phyloP scores from a whole-genome alignment of 1,140 invertebrate genomes.

The Tetranychus cinnabarinus region DNA sequence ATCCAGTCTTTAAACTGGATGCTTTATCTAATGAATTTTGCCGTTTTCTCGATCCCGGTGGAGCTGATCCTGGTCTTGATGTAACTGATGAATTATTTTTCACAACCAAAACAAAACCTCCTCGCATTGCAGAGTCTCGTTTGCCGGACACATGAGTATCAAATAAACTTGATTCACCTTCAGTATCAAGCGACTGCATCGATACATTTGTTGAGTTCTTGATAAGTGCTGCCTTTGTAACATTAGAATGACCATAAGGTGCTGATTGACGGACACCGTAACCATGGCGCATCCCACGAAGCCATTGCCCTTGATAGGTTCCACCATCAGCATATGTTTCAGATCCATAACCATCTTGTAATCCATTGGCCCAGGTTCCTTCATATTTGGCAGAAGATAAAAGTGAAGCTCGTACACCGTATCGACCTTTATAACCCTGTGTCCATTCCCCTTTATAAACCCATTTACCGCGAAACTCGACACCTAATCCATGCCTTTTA shows the following conservation, averaged over 20 bases:
- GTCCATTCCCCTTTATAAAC: constrained; percentile 97
- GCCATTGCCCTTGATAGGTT: constrained; percentile 54
- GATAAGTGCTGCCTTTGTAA: constrained; percentile 2
- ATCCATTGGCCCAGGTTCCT: constrained; percentile 94
- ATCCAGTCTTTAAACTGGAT: not conserved
- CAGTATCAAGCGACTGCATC: constrained; percentile 7
- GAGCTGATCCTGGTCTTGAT: not conserved
- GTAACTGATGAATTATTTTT: not conserved
- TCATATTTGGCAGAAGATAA: constrained; percentile 85
- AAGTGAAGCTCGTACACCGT: constrained; percentile 82
- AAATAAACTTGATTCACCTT: constrained; percentile 1
- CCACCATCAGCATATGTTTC: constrained; percentile 98
- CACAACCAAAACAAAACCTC: constrained; percentile 84
- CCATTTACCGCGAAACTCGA: constrained; percentile 87
- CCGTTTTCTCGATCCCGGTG: constrained; percentile 24
- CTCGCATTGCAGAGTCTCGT: constrained; percentile 40
- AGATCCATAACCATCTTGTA: constrained; percentile 97
- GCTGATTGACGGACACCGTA: constrained; percentile 91
- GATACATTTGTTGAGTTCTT: not conserved
- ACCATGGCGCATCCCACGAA: constrained; percentile 86
- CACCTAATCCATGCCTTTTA: constrained; percentile 86
- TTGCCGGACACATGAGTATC: not conserved
- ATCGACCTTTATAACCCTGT: constrained; percentile 95
- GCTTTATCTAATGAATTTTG: constrained; percentile 51
- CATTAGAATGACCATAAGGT: constrained; percentile 43